These are phyloP conservation scores for Alitta virens DNA, from an alignment of 2,888 invertebrate genomes.

Conservation along the genomic window DNA sequence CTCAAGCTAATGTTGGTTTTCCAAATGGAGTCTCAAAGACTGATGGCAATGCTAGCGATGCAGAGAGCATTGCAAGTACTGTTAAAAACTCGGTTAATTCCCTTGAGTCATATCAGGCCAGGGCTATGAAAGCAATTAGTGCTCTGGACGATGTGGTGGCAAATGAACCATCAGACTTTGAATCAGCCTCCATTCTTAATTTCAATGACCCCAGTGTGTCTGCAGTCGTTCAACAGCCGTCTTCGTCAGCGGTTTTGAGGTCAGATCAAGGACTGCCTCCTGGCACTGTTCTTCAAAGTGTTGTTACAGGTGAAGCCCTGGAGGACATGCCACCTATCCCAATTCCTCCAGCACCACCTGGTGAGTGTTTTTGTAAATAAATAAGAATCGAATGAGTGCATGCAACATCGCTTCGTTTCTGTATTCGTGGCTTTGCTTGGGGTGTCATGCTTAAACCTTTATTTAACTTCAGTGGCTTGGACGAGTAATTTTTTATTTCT, in stretches of 20 bases:
- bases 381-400: too few species aligned
- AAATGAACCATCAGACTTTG: slow-evolving; percentile 30
- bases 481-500: too few species aligned
- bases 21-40: neutral
- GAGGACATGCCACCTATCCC: neutral
- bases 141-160: slow-evolving; percentile 52
- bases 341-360: slow-evolving; percentile 10
- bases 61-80: slow-evolving; percentile 9
- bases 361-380: too few species aligned
- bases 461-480: too few species aligned
- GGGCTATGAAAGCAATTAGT: slow-evolving; percentile 44
- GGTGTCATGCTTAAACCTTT: too few species aligned
- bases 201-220: slow-evolving; percentile 24
- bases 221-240: too few species aligned
- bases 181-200: slow-evolving; percentile 2
- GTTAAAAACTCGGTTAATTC: slow-evolving; percentile 16
- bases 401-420: too few species aligned
- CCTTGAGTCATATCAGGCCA: slow-evolving; percentile 40
- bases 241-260: too few species aligned
- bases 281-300: too few species aligned
- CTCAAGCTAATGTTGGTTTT: neutral
- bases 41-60: slow-evolving; percentile 9
- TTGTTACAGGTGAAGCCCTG: neutral
- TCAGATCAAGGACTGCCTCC: too few species aligned
- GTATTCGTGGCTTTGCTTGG: too few species aligned